Evolutionary conservation across 1,140 invertebrate genomes (phyloP).

Genomic region (Dinoponera quadriceps): DNA sequence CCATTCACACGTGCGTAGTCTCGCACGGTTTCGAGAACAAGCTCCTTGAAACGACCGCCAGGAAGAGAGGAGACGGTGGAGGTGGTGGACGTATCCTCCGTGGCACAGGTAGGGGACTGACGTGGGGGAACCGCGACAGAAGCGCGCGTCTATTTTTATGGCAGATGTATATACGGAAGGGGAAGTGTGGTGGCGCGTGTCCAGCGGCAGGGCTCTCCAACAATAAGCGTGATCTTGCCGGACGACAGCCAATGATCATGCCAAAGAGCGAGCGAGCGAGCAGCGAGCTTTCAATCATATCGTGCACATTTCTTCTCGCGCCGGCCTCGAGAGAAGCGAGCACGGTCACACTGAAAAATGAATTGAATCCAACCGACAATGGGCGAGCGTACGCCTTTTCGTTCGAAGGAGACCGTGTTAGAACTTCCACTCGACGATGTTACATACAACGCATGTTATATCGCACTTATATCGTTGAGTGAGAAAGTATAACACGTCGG

Average conservation of each 20-base stretch:
- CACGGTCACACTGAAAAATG: too few relatives aligned
- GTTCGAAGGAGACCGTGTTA: too few relatives aligned
- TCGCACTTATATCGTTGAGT: too few relatives aligned
- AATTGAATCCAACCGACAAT: too few relatives aligned
- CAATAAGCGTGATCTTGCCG: conserved; percentile 74
- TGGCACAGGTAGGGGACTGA: conserved; percentile 63
- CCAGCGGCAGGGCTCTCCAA: conserved; percentile 70
- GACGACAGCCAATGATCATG: conserved; percentile 73
- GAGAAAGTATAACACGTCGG: too few relatives aligned
- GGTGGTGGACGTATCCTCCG: conserved; percentile 39
- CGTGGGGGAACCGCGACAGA: conserved; percentile 73
- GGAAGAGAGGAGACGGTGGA: neutral
- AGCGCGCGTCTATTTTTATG: conserved; percentile 80
- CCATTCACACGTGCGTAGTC: conserved; percentile 25
- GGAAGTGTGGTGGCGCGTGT: conserved; percentile 66
- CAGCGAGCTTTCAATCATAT: conserved; percentile 73
- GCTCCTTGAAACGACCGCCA: conserved; percentile 7
- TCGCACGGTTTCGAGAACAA: conserved; percentile 48
- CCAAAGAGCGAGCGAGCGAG: conserved; percentile 70
- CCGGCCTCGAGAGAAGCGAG: neutral
- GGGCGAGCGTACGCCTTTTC: too few relatives aligned
- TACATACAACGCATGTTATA: too few relatives aligned
- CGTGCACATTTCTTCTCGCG: conserved; percentile 65
- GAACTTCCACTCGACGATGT: too few relatives aligned
- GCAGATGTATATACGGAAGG: conserved; percentile 72